Evolutionary conservation across 2,888 invertebrate genomes (phyloP).

Genomic region (Strigamia transsilvanica): DNA sequence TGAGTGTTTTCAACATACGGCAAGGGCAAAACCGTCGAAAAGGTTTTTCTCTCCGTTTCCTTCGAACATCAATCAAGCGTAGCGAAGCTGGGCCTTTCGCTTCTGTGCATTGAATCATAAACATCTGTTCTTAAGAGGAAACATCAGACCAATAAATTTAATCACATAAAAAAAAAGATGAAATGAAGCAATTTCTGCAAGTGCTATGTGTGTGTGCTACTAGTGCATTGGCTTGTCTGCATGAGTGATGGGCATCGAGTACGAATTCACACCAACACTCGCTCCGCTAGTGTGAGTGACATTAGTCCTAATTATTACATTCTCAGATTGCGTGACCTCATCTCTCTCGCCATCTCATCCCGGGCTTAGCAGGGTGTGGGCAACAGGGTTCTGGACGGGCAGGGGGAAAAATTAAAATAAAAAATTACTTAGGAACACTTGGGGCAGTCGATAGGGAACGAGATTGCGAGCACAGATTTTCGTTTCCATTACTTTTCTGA

Average conservation of each 20-base stretch:
- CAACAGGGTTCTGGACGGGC: not conserved
- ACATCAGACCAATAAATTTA: not conserved
- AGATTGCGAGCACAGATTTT: too few species aligned
- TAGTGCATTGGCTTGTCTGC: not conserved
- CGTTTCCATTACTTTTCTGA: too few species aligned
- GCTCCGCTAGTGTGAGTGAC: not conserved
- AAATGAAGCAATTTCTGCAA: not conserved
- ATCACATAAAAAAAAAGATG: not conserved
- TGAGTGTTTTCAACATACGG: too few species aligned
- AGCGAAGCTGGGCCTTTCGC: too few species aligned
- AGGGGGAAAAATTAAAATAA: not conserved
- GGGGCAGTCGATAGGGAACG: too few species aligned
- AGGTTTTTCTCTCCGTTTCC: too few species aligned
- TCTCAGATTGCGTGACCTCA: constrained; percentile 20
- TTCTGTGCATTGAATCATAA: too few species aligned
- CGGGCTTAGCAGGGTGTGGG: not conserved
- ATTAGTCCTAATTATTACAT: constrained; percentile 20
- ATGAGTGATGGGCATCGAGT: constrained; percentile 1
- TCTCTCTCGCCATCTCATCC: constrained; percentile 10
- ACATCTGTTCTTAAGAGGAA: too few species aligned
- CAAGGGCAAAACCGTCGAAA: too few species aligned
- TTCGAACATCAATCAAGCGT: too few species aligned
- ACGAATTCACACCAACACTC: not conserved
- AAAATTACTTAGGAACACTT: not conserved
- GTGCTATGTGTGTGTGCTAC: not conserved